Conservation (phyloP, 2,113 vertebrate genomes). For the Siphamia tubifer region DNA sequence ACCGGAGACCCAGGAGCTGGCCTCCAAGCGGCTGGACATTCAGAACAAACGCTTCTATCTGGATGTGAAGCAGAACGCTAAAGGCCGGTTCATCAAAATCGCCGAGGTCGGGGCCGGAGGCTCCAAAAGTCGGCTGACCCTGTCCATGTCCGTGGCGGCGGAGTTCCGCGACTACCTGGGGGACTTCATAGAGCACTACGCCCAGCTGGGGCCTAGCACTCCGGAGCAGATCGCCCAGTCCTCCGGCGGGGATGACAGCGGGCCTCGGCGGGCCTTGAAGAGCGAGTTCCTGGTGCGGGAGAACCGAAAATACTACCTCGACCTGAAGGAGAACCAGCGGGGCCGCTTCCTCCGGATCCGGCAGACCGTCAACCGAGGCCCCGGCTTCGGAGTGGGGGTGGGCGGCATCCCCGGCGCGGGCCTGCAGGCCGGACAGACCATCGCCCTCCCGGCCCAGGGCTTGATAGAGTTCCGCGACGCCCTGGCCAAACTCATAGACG, state of each 20-base stretch:
- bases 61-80: conserved; percentile 92
- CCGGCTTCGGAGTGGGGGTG: conserved; percentile 83
- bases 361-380: conserved; percentile 89
- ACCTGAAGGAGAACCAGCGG: conserved; percentile 92
- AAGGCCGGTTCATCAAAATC: conserved; percentile 96
- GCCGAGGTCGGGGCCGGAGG: conserved; percentile 96
- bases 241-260: conserved; percentile 84
- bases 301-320: conserved; percentile 94
- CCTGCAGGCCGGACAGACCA: conserved; percentile 92
- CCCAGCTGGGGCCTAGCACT: conserved; percentile 91
- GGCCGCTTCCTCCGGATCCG: conserved; percentile 89
- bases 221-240: conserved; percentile 91
- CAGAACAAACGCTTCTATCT: conserved; percentile 94
- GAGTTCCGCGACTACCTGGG: conserved; percentile 95
- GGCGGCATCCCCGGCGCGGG: conserved; percentile 80
- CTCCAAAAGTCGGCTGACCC: conserved; percentile 91
- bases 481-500: conserved; percentile 93
- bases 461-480: conserved; percentile 97
- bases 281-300: conserved; percentile 90
- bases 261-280: conserved; percentile 88
- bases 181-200: conserved; percentile 93
- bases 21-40: conserved; percentile 90
- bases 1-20: conserved; percentile 90
- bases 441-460: conserved; percentile 92
- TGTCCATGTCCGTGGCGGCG: conserved; percentile 93